A percentile compares a stretch with the other conserved stretches of the same genome.
phyloP scores from a whole-genome alignment of 2,888 invertebrate genomes.

The Thereva nobilitata region DNA sequence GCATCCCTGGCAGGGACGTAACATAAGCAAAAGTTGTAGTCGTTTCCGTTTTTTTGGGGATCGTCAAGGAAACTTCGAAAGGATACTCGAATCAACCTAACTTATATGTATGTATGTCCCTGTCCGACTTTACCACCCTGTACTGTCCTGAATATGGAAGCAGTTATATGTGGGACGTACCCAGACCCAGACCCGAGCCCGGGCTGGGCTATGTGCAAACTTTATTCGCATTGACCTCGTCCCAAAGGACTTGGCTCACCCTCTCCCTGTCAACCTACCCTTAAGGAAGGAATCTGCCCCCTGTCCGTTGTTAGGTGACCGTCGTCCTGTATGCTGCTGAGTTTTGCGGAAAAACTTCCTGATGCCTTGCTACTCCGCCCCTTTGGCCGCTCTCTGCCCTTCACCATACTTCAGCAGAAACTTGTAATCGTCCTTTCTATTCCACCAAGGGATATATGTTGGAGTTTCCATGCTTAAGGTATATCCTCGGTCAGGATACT shows the following conservation, averaged over 20 bases:
- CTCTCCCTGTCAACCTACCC: slow-evolving; percentile 9
- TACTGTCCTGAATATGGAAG: slow-evolving; percentile 20
- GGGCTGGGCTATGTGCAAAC: too few relatives aligned
- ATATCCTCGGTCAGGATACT: slow-evolving; percentile 24
- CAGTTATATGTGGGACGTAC: slow-evolving; percentile 22
- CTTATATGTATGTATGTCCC: slow-evolving; percentile 17
- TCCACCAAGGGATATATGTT: slow-evolving; percentile 30
- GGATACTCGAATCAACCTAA: slow-evolving; percentile 28
- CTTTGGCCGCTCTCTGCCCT: neutral
- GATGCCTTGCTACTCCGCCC: slow-evolving; percentile 9
- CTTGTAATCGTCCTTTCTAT: slow-evolving; percentile 37
- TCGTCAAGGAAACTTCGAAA: slow-evolving; percentile 34
- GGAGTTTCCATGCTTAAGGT: slow-evolving; percentile 26
- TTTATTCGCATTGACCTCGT: slow-evolving; percentile 32
- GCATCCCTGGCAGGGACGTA: slow-evolving; percentile 10
- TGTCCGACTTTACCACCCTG: slow-evolving; percentile 14
- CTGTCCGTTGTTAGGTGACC: slow-evolving; percentile 38
- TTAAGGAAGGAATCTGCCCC: slow-evolving; percentile 32
- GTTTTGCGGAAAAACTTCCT: slow-evolving; percentile 31
- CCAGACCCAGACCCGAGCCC: neutral
- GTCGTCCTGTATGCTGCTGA: slow-evolving; percentile 30
- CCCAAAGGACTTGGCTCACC: slow-evolving; percentile 12
- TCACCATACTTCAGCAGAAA: slow-evolving; percentile 9
- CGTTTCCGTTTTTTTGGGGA: slow-evolving; percentile 31
- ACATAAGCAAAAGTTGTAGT: slow-evolving; percentile 28